Evolutionary conservation across 1,140 invertebrate genomes (phyloP).

Genomic region (Euborellia annulipes): DNA sequence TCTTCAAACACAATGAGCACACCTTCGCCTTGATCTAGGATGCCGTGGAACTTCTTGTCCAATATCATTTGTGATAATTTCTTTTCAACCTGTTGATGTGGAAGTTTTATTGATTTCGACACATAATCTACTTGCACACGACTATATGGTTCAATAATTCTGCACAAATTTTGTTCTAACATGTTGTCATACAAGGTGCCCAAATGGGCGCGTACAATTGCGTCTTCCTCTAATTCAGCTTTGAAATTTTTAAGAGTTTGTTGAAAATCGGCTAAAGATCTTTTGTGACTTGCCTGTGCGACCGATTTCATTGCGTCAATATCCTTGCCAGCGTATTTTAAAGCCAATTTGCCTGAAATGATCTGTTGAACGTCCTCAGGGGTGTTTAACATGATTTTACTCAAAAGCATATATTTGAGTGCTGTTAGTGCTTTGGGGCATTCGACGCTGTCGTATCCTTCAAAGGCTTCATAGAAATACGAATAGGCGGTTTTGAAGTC

Average conservation of each 20-base stretch:
- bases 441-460: constrained; percentile 95
- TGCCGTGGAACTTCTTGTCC: constrained; percentile 93
- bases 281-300: constrained; percentile 86
- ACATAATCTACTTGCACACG: constrained; percentile 72
- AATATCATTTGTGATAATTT: constrained; percentile 99
- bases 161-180: constrained; percentile 96
- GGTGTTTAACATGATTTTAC: constrained; percentile 93
- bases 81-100: constrained; percentile 86
- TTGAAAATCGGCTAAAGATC: constrained; percentile 93
- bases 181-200: constrained; percentile 95
- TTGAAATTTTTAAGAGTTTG: constrained; percentile 71
- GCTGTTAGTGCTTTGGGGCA: constrained; percentile 80
- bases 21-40: constrained; percentile 94
- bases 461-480: constrained; percentile 99
- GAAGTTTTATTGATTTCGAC: constrained; percentile 73
- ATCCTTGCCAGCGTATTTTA: constrained; percentile 90
- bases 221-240: constrained; percentile 85
- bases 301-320: constrained; percentile 97
- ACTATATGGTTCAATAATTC: constrained; percentile 98
- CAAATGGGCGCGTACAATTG: constrained; percentile 90
- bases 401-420: constrained; percentile 97
- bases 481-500: constrained; percentile 99
- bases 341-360: constrained; percentile 87
- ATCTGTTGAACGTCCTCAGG: constrained; percentile 94
- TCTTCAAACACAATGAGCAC: constrained; percentile 96